Conservation (phyloP, 53 echinoderm and acorn worm genomes). For the Echinarachnius parma region DNA sequence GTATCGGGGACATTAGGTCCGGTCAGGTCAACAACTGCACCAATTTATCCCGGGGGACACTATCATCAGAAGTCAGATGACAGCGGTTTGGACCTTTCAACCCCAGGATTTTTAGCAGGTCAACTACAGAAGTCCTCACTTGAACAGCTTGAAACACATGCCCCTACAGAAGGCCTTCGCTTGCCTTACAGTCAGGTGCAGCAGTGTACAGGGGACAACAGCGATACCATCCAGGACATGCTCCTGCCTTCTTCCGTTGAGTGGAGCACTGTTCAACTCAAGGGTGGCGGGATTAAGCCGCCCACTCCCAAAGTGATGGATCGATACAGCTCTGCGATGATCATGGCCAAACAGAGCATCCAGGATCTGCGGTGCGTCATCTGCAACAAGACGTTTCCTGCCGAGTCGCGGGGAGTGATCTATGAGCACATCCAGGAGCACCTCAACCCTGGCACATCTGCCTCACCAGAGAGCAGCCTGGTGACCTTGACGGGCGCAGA, state of each 20-base stretch:
- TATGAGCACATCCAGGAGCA: constrained; percentile 1
- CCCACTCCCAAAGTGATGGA: constrained; percentile 22
- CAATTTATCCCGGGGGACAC: too few species aligned
- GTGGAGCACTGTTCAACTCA: constrained; percentile 37
- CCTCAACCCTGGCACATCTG: not conserved
- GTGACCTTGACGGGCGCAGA: too few species aligned
- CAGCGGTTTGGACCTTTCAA: too few species aligned
- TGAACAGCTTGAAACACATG: too few species aligned
- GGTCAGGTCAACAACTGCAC: too few species aligned
- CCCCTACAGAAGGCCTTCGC: too few species aligned
- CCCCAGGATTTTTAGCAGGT: too few species aligned
- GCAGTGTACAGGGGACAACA: constrained; percentile 41
- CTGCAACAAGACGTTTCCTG: not conserved
- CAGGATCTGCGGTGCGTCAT: not conserved
- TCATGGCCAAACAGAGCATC: constrained; percentile 2
- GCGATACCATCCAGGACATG: constrained; percentile 26
- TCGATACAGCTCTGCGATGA: not conserved
- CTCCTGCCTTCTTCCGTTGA: constrained; percentile 39
- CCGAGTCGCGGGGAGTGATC: not conserved
- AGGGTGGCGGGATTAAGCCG: constrained; percentile 24
- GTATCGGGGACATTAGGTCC: not conserved
- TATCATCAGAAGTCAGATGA: too few species aligned
- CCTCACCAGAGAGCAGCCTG: too few species aligned
- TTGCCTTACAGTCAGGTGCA: constrained; percentile 22
- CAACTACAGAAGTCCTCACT: not conserved